Evolutionary conservation across 2,888 invertebrate genomes (phyloP), one percentile per base, ranked within the genome.

Genomic region (Apamea crenata): DNA sequence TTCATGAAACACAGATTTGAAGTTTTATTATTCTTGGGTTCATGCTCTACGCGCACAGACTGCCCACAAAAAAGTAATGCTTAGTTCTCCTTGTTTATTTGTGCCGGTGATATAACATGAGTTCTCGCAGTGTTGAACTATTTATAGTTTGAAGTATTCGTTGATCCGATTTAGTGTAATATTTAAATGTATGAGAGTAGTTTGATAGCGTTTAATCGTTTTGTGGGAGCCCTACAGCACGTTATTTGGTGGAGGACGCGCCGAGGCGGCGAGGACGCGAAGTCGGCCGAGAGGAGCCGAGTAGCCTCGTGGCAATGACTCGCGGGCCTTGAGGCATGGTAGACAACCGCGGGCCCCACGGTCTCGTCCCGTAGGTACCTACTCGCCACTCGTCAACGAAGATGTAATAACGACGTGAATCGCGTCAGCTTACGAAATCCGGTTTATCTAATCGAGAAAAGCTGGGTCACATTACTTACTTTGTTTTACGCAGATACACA

Each of bases 251-350:
- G 92, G 91, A 90, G 91, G 89, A 87, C 88, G 85, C 90, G 89
- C 29, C 44, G 81, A 76, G 90, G 90, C 92, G 92, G 92, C 89
- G 91, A 85, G 90, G 91, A 53, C 91, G 92, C 90, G 91, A 80
- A 90, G 90, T 32, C 91, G 92, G 91, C 89, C 85, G 86, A 78
- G 88, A 89, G 81, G 89, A 86, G 89, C 86, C 89, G 90, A 72
- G 88, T 50, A 40, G 53, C 87, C 90, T 74, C 86, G 94, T 94
- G 95, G 92, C 96, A 95, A 93, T 95, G 96, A 95, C 96, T 95
- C 92, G 93, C 90, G 91, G 94, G 94, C 95, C 95, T 96, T 95
- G 95, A 95, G 90, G 89, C 88, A 83, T 71, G 88, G 90, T 88
- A 93, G 93, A 91, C 92, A 93, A 91, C 91, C 84, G 91, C 89